Percentiles rank a stretch among this genome's conserved stretches.
Conservation (phyloP, 2,888 invertebrate genomes). For the Eristalinus sepulchralis region DNA sequence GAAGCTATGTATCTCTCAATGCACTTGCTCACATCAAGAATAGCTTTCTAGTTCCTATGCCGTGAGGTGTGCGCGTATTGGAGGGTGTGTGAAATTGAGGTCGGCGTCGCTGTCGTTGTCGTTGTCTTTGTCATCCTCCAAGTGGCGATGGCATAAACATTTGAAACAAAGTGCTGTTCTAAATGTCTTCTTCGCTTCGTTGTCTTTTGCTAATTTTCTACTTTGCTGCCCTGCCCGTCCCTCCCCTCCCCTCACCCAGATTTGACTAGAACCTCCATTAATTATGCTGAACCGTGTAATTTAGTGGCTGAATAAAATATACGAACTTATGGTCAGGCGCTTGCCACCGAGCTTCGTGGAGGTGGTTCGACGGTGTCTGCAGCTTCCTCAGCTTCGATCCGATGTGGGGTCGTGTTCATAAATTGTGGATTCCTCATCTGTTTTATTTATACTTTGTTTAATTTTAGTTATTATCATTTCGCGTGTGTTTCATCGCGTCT, state of each 20-base stretch:
- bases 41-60: slow-evolving; percentile 23
- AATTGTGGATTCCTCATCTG: slow-evolving; percentile 31
- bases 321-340: slow-evolving; percentile 46
- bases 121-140: slow-evolving; percentile 34
- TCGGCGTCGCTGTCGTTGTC: slow-evolving; percentile 19
- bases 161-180: slow-evolving; percentile 19
- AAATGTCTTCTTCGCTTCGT: slow-evolving; percentile 5
- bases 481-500: background rate
- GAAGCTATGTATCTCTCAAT: slow-evolving; percentile 6
- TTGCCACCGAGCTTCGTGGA: slow-evolving; percentile 43
- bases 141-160: slow-evolving; percentile 56
- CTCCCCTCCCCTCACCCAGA: slow-evolving; percentile 1
- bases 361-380: background rate
- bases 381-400: slow-evolving; percentile 1
- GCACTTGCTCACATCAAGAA: slow-evolving; percentile 49
- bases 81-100: slow-evolving; percentile 55
- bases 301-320: slow-evolving; percentile 56
- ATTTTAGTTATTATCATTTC: background rate
- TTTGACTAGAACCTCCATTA: slow-evolving; percentile 28
- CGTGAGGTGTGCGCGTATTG: slow-evolving; percentile 33
- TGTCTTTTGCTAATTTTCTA: slow-evolving; percentile 25
- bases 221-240: background rate
- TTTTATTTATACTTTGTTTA: slow-evolving; percentile 55
- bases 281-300: slow-evolving; percentile 59
- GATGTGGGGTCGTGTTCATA: slow-evolving; percentile 19